These are phyloP conservation scores for Drosophila pseudoobscura DNA, from an alignment of 1,140 invertebrate genomes.

Conservation along the genomic window DNA sequence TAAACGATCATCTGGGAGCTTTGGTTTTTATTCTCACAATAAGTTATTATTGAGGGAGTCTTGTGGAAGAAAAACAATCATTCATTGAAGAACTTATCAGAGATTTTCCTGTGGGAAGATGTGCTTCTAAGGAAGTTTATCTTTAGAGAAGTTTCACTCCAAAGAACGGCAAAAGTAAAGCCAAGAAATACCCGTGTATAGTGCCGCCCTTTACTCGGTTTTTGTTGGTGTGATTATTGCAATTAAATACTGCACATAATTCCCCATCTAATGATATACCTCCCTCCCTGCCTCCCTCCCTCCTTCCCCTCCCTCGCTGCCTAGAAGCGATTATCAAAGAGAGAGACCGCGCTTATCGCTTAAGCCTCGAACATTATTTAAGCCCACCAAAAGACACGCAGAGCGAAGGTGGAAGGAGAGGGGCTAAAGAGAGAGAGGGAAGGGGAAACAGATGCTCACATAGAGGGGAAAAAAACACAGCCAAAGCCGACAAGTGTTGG, in stretches of 20 bases:
- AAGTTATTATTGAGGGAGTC: too few species aligned
- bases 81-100: too few species aligned
- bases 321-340: conserved; percentile 48
- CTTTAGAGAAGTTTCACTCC: too few species aligned
- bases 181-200: too few species aligned
- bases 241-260: conserved; percentile 67
- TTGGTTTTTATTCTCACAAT: too few species aligned
- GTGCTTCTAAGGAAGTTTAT: too few species aligned
- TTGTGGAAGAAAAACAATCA: too few species aligned
- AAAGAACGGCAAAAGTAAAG: too few species aligned
- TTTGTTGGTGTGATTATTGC: conserved; percentile 34
- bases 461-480: conserved; percentile 2
- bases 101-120: too few species aligned
- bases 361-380: conserved; percentile 72
- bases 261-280: conserved; percentile 44
- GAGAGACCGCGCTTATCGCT: conserved; percentile 48
- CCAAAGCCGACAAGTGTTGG: conserved; percentile 50
- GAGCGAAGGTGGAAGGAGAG: not conserved
- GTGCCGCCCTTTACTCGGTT: not conserved
- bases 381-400: conserved; percentile 31
- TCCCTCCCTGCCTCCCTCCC: not conserved
- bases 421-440: not conserved
- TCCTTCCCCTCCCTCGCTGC: not conserved
- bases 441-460: conserved; percentile 10
- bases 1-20: too few species aligned